A percentile compares a stretch with the other conserved stretches of the same genome.
These are phyloP conservation scores for Drosophila carrolli DNA, from an alignment of 1,140 invertebrate species.

Conservation along the genomic window DNA sequence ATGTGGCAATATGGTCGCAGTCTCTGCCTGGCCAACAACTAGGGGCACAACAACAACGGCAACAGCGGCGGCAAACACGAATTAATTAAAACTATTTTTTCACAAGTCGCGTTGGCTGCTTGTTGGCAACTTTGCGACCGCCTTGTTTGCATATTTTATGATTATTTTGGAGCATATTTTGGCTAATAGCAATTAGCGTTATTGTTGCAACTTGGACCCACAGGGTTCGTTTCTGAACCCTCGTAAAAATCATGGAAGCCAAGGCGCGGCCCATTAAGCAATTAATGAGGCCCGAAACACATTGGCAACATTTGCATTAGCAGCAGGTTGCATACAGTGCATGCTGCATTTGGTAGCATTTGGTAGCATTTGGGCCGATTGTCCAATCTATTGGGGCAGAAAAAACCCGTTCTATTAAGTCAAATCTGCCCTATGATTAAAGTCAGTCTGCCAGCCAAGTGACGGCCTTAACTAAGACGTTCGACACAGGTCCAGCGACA, in stretches of 20 bases:
- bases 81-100: slow-evolving; percentile 79
- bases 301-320: slow-evolving; percentile 36
- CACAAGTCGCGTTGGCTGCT: slow-evolving; percentile 56
- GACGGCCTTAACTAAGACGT: slow-evolving; percentile 67
- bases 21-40: slow-evolving; percentile 7
- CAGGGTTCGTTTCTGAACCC: slow-evolving; percentile 10
- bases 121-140: slow-evolving; percentile 62
- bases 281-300: slow-evolving; percentile 70
- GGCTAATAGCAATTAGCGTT: slow-evolving; percentile 72
- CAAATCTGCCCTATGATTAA: slow-evolving; percentile 69
- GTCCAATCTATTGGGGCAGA: neutral
- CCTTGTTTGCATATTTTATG: slow-evolving; percentile 78
- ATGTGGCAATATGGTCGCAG: slow-evolving; percentile 53
- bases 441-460: slow-evolving; percentile 53
- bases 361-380: neutral
- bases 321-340: slow-evolving; percentile 33
- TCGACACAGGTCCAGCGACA: slow-evolving; percentile 54
- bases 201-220: slow-evolving; percentile 49
- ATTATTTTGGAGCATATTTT: slow-evolving; percentile 72
- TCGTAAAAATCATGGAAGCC: neutral
- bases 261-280: slow-evolving; percentile 76
- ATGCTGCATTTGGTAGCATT: slow-evolving; percentile 1
- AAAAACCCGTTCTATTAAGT: slow-evolving; percentile 58
- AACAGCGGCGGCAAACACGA: slow-evolving; percentile 44
- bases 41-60: slow-evolving; percentile 18